Evolutionary conservation across 2,797 vertebrate species (phyloP), one percentile per base, ranked within the genome.

Genomic region (Danio albolineatus): DNA sequence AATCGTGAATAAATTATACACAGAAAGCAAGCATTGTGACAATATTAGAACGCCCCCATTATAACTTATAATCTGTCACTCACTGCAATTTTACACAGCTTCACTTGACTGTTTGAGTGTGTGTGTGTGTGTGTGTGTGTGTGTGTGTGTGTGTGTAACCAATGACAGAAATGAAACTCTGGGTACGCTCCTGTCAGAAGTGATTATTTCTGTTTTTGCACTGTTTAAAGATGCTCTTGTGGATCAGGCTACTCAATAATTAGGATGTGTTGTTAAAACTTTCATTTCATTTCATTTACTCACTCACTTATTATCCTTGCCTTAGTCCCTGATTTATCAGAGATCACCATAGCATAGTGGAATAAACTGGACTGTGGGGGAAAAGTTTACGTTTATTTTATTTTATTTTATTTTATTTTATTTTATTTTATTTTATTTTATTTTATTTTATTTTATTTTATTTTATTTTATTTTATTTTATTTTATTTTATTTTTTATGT

Each of bases 1-100:
- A 66, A 66, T 48, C 19, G 9, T 48, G 19, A 48, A 48, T 66
- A 66, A 62, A 66, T 48, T 66, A 66, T 36, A 66, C 44, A 16
- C 13, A 28, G 64, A 66, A 48, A 66, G 44, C 13, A 4, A 48
- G 19, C 19, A 48, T 48, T 0, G 7, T 48, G 64, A 66, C 7
- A 66, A 66, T 66, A 48, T 48, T 66, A 66, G 64, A 66, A 48
- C n/a, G 7, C n/a, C 36, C 49, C 10, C 9, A 8, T 39, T 70
- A 17, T 39, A 41, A 38, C 67, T 39, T 28, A 28, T 16, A 54
- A 70, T 39, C 67, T 54, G 51, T 56, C 49, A 53, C 36, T 71
- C 49, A 38, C 13, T 28, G 28, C 28, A 28, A 59, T 21, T 59
- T 57, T 28, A 44, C 19, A 48, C 54, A 21, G 41, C 44, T 65